Evolutionary conservation across 2,797 vertebrate species (phyloP), one percentile per base, ranked within the genome.

Genomic region (Lateolabrax maculatus): DNA sequence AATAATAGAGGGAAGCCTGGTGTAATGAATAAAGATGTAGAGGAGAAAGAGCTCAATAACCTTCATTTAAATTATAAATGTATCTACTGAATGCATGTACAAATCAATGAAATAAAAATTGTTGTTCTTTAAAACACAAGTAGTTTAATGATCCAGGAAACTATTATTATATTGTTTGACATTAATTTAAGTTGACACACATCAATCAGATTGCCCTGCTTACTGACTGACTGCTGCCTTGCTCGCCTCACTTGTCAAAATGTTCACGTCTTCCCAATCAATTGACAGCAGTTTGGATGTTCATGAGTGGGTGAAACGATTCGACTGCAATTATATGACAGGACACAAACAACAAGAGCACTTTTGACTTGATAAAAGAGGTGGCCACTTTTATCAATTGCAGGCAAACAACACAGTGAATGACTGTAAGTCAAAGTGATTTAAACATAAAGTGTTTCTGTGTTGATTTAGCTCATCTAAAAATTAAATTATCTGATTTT

Each of bases 291-390:
- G 11, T 58, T 39, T 44, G 48, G 18, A 36, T 51, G 46, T 55
- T 66, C 43, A 39, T 67, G 25, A 55, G 67, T 61, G 56, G 37
- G 27, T 12, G 41, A 36, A 66, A 36, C 15, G 16, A 58, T 69
- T 41, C 12, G 5, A 48, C 41, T 62, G 31, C 64, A 70, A 43
- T 62, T 41, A 39, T 51, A 25, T 71, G 18, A 53, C 36, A 18
- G n/a, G 39, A 18, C 66, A 44, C 36, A 36, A 56, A 70, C 63
- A 62, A 57, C 15, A 44, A 64, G 29, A 53, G 27, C 41, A 34
- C 52, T 72, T 53, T 62, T 80, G 37, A 69, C 51, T 11, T 65
- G 57, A 79, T 43, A 31, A 44, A 78, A 53, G 36, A 46, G 57
- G 12, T 13, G 15, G n/a, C 27, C 39, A 44, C 57, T 82, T 78